Percentiles rank a stretch among this genome's conserved stretches.
These are phyloP conservation scores for Ondatra zibethicus DNA, from an alignment of 2,113 vertebrate species.

Conservation along the genomic window DNA sequence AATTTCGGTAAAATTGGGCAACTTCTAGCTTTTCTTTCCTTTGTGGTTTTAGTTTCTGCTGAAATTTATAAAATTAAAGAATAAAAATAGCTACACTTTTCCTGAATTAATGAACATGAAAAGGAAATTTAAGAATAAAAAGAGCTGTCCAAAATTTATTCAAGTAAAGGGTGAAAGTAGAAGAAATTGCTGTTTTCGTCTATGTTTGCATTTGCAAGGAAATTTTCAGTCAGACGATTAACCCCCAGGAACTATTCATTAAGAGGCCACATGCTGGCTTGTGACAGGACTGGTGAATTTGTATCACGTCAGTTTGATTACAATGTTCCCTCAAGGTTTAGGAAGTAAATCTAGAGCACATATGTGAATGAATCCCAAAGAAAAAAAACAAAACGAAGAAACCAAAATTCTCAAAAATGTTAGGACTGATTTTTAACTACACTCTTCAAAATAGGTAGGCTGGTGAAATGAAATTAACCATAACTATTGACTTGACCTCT, in stretches of 20 bases:
- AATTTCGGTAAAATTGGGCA: conserved; percentile 3
- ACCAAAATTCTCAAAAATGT: conserved; percentile 54
- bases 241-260: conserved; percentile 62
- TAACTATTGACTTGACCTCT: conserved; percentile 65
- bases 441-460: conserved; percentile 69
- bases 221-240: conserved; percentile 50
- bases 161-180: neutral
- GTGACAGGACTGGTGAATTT: conserved; percentile 65
- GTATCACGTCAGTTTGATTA: conserved; percentile 66
- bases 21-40: neutral
- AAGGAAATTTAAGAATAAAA: neutral
- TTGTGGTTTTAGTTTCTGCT: conserved; percentile 42
- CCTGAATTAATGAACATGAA: accelerated
- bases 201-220: neutral
- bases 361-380: conserved; percentile 44
- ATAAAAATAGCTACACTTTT: neutral
- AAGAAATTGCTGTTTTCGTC: conserved; percentile 47
- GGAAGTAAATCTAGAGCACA: conserved; percentile 62
- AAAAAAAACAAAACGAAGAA: conserved; percentile 3
- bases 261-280: conserved; percentile 46
- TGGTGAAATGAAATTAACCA: conserved; percentile 65
- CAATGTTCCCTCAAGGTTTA: conserved; percentile 58
- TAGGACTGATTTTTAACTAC: conserved; percentile 70
- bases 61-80: conserved; percentile 53
- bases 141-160: conserved; percentile 51